Base-by-base conservation (phyloP, 2,113 vertebrate genomes). In the Accipiter cooperii region DNA sequence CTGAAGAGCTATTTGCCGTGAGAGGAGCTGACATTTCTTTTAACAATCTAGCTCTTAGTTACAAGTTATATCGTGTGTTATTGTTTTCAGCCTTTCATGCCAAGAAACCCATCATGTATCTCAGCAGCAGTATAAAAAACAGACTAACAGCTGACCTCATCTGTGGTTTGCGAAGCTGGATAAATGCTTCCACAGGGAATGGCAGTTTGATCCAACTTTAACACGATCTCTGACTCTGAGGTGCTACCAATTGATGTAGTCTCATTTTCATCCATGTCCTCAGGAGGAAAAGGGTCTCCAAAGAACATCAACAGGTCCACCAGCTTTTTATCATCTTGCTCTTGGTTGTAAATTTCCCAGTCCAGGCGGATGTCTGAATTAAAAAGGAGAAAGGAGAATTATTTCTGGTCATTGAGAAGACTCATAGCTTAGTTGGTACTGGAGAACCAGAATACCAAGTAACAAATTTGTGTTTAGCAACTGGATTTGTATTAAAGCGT, bases 281-380 rank as follows among this genome's bases (percentile, higher is more conserved):
- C 97, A 52, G 96, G 91, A 2, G 99, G 98, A 94, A 99, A 99
- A 26, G 97, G 97, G 2, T 98, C 98, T 65, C 98, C 99, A 5
- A 98, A 99, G 1, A 98, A 78, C 90, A 99, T 87, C 90, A 99
- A 49, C 33, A 99, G 84, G 65, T 99, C 99, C 93, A 99, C 89
- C 84, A 99, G 89, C 75, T 97, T 98, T 42, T 92, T 90, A 81
- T 98, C 98, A 4, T 91, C 96, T 36, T 84, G 64, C 33, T 99
- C 98, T 4, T 97, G 75, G 71, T 98, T 98, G 33, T 98, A 99
- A 10, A 97, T 98, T 94, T 99, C 95, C 99, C 99, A 99, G 97
- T 99, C 99, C 96, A 99, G 74, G 22, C 99, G 98, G 83, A 99
- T 99, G 82, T 99, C 99, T 99, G 94, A 24, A 84, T 58, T 40